Conservation (phyloP, 2,113 vertebrate species). For the Phycodurus eques region DNA sequence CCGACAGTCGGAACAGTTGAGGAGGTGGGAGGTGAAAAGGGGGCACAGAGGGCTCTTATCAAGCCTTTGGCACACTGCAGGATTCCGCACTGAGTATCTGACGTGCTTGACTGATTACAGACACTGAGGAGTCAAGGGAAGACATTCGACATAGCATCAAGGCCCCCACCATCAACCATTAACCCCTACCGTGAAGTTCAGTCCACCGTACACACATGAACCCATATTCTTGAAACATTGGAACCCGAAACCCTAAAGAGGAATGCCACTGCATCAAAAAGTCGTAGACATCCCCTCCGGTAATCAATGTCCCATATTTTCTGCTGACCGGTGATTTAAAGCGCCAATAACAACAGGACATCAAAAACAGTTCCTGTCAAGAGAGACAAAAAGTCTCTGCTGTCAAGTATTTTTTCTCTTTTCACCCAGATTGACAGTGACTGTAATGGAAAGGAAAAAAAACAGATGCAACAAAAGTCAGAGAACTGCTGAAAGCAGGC, state of each 20-base stretch:
- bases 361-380: slow-evolving; percentile 31
- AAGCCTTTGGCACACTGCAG: slow-evolving; percentile 21
- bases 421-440: slow-evolving; percentile 34
- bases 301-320: slow-evolving; percentile 32
- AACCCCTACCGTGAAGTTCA: slow-evolving; percentile 24
- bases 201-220: slow-evolving; percentile 24
- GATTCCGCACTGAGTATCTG: slow-evolving; percentile 31
- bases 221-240: slow-evolving; percentile 29
- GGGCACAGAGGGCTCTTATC: slow-evolving; percentile 50
- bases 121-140: slow-evolving; percentile 25
- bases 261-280: slow-evolving; percentile 69
- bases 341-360: slow-evolving; percentile 30
- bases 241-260: slow-evolving; percentile 49
- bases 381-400: neutral
- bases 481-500: slow-evolving; percentile 34
- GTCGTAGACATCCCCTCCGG: slow-evolving; percentile 59
- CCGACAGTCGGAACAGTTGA: slow-evolving; percentile 32
- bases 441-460: slow-evolving; percentile 1
- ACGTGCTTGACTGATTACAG: slow-evolving; percentile 43
- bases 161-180: slow-evolving; percentile 26
- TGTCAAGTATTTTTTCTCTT: slow-evolving; percentile 20
- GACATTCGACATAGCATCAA: slow-evolving; percentile 29
- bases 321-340: slow-evolving; percentile 61
- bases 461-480: slow-evolving; percentile 25
- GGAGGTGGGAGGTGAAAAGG: slow-evolving; percentile 29